Evolutionary conservation across 1,140 invertebrate species (phyloP).

Genomic region (Ips nitidus): DNA sequence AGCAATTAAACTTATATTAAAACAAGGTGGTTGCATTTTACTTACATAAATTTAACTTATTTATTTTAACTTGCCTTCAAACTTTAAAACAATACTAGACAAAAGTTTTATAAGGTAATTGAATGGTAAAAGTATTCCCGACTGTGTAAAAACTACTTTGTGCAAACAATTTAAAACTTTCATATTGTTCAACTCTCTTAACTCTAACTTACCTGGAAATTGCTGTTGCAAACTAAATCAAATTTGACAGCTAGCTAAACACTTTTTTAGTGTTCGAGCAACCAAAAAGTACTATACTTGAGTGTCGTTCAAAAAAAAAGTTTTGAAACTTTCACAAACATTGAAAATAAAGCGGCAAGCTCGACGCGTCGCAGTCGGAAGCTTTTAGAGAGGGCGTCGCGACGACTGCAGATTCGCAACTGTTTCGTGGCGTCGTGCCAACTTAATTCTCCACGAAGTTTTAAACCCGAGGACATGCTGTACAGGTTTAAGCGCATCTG

Average conservation of each 20-base stretch:
- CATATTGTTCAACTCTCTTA: no score
- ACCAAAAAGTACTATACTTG: no score
- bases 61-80: no score
- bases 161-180: no score
- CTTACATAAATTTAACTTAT: no score
- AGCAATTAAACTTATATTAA: no score
- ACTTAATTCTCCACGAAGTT: constrained; percentile 16
- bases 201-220: not conserved
- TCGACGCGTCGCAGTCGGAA: not conserved
- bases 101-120: no score
- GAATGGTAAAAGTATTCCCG: no score
- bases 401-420: constrained; percentile 31
- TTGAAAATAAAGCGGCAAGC: not conserved
- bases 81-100: no score
- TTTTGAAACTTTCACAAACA: not conserved
- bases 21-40: no score
- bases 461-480: not conserved
- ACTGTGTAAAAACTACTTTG: no score
- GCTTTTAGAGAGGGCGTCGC: constrained; percentile 17
- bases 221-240: not conserved
- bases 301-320: not conserved
- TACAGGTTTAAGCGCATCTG: constrained; percentile 21
- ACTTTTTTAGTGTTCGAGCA: not conserved
- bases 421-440: constrained; percentile 23
- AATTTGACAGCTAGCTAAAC: not conserved